Conservation (phyloP, 37 sponge, comb jelly and placozoan genomes). For the Crambe crambe region DNA sequence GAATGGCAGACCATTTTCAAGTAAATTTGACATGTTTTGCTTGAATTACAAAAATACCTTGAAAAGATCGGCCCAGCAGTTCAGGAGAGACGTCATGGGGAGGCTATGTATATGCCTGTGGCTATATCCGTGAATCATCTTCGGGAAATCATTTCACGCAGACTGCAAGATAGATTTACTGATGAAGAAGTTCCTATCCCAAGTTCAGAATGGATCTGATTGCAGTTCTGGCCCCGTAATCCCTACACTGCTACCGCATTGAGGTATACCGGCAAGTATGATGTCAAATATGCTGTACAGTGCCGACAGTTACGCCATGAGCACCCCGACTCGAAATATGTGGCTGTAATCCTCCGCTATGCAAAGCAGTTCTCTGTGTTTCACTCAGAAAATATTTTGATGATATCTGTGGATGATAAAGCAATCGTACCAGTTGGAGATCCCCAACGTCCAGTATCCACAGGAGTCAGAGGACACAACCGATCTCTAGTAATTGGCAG, state of each 20-base stretch:
- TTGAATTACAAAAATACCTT: background rate
- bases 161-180: background rate
- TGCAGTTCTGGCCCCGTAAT: constrained; percentile 11
- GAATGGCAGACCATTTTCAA: background rate
- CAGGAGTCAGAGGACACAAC: constrained; percentile 25
- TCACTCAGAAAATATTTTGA: background rate
- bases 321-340: constrained; percentile 25
- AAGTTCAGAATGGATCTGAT: background rate
- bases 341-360: background rate
- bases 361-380: background rate
- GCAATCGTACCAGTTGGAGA: too few relatives aligned
- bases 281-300: constrained; percentile 37
- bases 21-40: constrained; percentile 4
- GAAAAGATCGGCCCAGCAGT: background rate
- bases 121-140: constrained; percentile 4
- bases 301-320: constrained; percentile 10
- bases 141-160: background rate
- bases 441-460: constrained; percentile 12
- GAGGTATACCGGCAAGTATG: constrained; percentile 20
- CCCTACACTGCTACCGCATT: constrained; percentile 3
- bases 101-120: constrained; percentile 11
- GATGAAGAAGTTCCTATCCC: background rate
- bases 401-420: constrained; percentile 25
- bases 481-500: constrained; percentile 6
- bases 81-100: constrained; percentile 8